phyloP scores from a whole-genome alignment of 2,888 invertebrate species.

The Mesorhabditis belari region DNA sequence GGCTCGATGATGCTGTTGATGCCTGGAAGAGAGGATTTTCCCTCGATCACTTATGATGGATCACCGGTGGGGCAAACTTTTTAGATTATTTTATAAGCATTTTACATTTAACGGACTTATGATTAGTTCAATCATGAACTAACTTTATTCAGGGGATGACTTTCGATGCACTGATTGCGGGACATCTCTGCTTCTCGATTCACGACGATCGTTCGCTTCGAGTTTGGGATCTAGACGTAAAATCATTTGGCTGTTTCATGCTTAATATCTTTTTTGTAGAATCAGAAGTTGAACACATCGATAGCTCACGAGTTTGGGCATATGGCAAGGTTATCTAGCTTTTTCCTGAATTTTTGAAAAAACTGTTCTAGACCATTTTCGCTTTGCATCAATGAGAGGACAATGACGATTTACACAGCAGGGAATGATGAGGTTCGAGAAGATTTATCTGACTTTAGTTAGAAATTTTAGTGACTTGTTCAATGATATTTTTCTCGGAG shows the following conservation, averaged over 20 bases:
- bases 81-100: too few relatives aligned
- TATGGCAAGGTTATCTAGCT: conserved; percentile 13
- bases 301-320: conserved; percentile 6
- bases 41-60: too few relatives aligned
- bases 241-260: background rate
- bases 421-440: conserved; percentile 20
- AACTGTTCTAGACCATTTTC: conserved; percentile 14
- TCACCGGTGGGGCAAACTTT: too few relatives aligned
- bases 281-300: background rate
- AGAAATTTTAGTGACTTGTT: too few relatives aligned
- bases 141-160: background rate
- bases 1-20: background rate
- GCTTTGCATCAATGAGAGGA: conserved; percentile 8
- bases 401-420: conserved; percentile 15
- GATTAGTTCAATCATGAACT: background rate
- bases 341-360: background rate
- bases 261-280: background rate
- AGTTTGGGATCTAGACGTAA: conserved; percentile 14
- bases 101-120: background rate
- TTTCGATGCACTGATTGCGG: background rate
- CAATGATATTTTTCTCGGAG: too few relatives aligned
- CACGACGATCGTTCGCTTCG: conserved; percentile 25
- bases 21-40: background rate
- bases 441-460: background rate
- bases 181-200: conserved; percentile 12